Evolutionary conservation across 2,888 invertebrate genomes (phyloP).

Genomic region (Tachystola acroxantha): DNA sequence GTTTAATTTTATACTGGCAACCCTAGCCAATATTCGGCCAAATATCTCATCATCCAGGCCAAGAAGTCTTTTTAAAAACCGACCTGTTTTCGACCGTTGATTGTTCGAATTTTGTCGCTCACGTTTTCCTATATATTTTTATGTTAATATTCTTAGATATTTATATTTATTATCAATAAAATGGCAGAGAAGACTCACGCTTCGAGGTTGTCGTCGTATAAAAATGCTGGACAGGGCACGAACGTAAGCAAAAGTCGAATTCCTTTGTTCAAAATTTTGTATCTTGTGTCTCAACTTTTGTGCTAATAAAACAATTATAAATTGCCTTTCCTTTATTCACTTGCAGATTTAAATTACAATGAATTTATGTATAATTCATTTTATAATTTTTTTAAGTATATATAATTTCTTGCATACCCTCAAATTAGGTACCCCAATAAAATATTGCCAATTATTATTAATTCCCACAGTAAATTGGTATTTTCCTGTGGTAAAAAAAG

Average conservation of each 20-base stretch:
- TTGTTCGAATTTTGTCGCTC: neutral
- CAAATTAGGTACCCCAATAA: no score
- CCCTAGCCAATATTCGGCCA: neutral
- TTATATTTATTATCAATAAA: conserved; percentile 1
- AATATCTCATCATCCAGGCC: neutral
- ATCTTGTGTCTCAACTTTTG: no score
- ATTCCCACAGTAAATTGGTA: no score
- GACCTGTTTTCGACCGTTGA: neutral
- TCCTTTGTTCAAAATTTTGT: conserved; percentile 2
- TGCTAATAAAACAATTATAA: no score
- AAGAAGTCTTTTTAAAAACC: no score
- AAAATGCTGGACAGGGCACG: conserved; percentile 86
- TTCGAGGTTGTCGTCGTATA: conserved; percentile 84
- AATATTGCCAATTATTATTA: no score
- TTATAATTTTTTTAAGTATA: no score
- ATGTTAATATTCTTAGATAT: neutral
- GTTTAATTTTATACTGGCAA: neutral
- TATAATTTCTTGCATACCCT: no score
- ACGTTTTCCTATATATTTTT: neutral
- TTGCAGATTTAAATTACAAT: no score
- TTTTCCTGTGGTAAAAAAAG: no score
- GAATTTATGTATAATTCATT: no score
- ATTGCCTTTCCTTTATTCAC: no score
- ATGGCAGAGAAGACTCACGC: conserved; percentile 80
- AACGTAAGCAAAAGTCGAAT: conserved; percentile 77